These are phyloP conservation scores for Epinephelus lanceolatus DNA, from an alignment of 2,113 vertebrate species.

Conservation along the genomic window DNA sequence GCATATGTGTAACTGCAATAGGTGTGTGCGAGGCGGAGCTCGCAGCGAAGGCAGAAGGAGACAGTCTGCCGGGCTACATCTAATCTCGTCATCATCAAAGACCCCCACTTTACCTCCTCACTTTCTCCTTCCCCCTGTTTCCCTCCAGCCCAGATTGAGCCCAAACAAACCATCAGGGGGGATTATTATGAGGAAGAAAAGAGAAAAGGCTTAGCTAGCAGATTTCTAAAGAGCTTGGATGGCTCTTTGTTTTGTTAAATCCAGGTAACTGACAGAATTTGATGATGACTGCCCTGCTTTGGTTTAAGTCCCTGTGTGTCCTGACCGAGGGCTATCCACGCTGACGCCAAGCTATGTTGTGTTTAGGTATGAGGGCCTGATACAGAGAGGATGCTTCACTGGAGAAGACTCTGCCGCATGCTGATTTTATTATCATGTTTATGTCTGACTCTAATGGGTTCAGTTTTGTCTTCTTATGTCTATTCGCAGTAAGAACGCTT, in stretches of 20 bases:
- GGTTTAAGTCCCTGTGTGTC: slow-evolving; percentile 67
- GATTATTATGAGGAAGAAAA: slow-evolving; percentile 83
- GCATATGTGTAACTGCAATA: slow-evolving; percentile 31
- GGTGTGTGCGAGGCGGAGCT: slow-evolving; percentile 64
- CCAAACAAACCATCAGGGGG: slow-evolving; percentile 84
- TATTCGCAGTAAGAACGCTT: slow-evolving; percentile 28
- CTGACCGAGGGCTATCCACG: slow-evolving; percentile 68
- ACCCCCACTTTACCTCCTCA: slow-evolving; percentile 86
- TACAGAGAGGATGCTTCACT: slow-evolving; percentile 59
- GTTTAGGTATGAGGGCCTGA: slow-evolving; percentile 59
- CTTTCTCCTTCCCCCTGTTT: slow-evolving; percentile 86
- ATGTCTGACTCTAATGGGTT: slow-evolving; percentile 66
- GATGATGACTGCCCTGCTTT: slow-evolving; percentile 71
- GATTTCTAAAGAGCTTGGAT: slow-evolving; percentile 72
- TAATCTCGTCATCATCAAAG: slow-evolving; percentile 93
- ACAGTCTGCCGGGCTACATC: slow-evolving; percentile 97
- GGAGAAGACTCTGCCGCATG: slow-evolving; percentile 57
- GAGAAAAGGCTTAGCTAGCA: slow-evolving; percentile 74
- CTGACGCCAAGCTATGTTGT: slow-evolving; percentile 66
- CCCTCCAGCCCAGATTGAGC: slow-evolving; percentile 75
- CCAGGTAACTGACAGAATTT: slow-evolving; percentile 77
- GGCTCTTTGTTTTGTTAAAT: slow-evolving; percentile 78
- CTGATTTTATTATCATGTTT: slow-evolving; percentile 78
- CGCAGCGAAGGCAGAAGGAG: slow-evolving; percentile 85
- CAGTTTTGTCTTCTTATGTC: slow-evolving; percentile 52